Evolutionary conservation across 2,888 invertebrate species (phyloP), one percentile per base, ranked within the genome.

Genomic region (Aphodius granarius): DNA sequence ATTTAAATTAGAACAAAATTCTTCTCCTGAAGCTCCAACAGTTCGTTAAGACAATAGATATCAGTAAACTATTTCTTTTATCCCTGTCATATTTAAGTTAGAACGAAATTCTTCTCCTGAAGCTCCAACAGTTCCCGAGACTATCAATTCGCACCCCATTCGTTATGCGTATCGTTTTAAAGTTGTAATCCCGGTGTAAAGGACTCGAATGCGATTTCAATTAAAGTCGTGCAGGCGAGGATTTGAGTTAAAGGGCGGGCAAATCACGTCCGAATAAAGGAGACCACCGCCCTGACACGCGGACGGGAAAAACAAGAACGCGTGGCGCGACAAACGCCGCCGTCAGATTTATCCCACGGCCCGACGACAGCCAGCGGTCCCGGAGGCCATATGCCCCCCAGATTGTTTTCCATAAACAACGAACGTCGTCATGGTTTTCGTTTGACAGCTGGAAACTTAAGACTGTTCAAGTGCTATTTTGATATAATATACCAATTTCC

Each of bases 251-350:
- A 63, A 43, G 43, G 43, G 63, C 63, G 43, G 72, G 63, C 62
- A 63, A 72, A 72, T 72, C 72, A 72, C 72, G 72, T 72, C 72
- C 63, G 62, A 19, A 72, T 63, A 72, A 72, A 72, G 72, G 72
- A 19, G 23, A 62, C 43, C 17, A 17, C 18, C 19, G 17, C 13
- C 43, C 16, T n/a, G 19, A 16, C 72, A 72, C 72, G 72, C 62
- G 72, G 63, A 62, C 72, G 62, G 20, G 72, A 43, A 72, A 72
- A 72, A 72, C 72, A 72, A 43, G 19, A 63, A n/a, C 72, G 72
- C 72, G 72, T 72, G 72, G 43, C 72, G 15, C 43, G 43, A 6
- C 43, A 43, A 43, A 43, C 43, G 43, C 43, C 43, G 43, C 6
- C 6, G 43, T 43, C 43, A 13, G 43, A 43, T 43, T 43, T 43